Evolutionary conservation across 2,113 vertebrate species (phyloP).

Genomic region (Perca schrenkii): DNA sequence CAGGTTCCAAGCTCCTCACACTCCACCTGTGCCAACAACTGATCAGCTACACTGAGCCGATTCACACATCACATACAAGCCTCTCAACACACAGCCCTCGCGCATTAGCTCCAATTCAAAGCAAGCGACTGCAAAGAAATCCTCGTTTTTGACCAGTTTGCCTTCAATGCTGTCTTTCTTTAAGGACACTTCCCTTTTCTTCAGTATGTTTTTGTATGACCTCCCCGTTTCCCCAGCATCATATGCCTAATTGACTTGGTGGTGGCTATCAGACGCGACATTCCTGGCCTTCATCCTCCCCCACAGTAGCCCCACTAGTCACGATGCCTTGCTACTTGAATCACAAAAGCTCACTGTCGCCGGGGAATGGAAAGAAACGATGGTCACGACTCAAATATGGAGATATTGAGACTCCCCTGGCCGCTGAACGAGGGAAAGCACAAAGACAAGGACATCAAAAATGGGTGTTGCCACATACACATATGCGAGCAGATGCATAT

Average conservation of each 20-base stretch:
- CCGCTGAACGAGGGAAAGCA: slow-evolving; percentile 14
- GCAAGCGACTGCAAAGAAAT: not conserved
- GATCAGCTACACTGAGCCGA: not conserved
- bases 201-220: not conserved
- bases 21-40: slow-evolving; percentile 35
- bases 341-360: slow-evolving; percentile 71
- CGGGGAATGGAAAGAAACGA: slow-evolving; percentile 65
- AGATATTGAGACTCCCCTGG: slow-evolving; percentile 56
- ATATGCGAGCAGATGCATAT: slow-evolving; percentile 42
- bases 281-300: slow-evolving; percentile 65
- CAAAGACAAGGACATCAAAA: slow-evolving; percentile 63
- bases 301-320: slow-evolving; percentile 72
- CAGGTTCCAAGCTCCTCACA: slow-evolving; percentile 48
- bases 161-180: not conserved
- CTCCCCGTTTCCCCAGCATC: not conserved
- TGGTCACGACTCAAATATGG: slow-evolving; percentile 75
- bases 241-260: slow-evolving; percentile 56
- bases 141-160: not conserved
- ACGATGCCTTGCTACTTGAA: slow-evolving; percentile 74
- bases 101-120: slow-evolving; percentile 21
- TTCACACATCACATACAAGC: slow-evolving; percentile 7
- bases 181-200: not conserved
- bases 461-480: slow-evolving; percentile 48
- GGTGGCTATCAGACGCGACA: slow-evolving; percentile 66
- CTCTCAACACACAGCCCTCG: not conserved